Evolutionary conservation across 2,888 invertebrate species (phyloP).

Genomic region (Amphipyra tragopoginis): DNA sequence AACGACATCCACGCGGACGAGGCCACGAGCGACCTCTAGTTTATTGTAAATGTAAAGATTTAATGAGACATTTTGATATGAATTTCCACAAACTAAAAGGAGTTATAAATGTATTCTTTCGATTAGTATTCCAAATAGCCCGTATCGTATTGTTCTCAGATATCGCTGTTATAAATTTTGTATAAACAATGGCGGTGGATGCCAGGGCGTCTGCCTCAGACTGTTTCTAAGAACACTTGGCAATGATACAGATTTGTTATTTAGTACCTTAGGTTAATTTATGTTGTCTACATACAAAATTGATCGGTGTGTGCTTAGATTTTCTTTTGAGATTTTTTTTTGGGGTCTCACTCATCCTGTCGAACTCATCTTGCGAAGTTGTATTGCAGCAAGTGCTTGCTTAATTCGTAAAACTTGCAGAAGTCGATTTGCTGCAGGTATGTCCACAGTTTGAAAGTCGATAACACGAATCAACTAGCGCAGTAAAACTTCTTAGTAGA

Average conservation of each 20-base stretch:
- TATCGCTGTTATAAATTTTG: constrained; percentile 54
- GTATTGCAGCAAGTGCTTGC: too few species aligned
- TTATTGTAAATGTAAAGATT: too few species aligned
- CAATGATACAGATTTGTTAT: constrained; percentile 48
- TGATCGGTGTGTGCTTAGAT: constrained; percentile 18
- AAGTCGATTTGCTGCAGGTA: too few species aligned
- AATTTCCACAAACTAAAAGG: constrained; percentile 24
- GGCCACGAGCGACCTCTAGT: too few species aligned
- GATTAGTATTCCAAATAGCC: constrained; percentile 54
- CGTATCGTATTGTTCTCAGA: constrained; percentile 52
- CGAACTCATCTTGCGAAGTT: too few species aligned
- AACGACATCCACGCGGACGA: too few species aligned
- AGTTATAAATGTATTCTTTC: constrained; percentile 22
- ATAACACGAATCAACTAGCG: too few species aligned
- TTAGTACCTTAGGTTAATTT: constrained; percentile 35
- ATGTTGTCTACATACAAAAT: constrained; percentile 26
- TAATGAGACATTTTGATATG: constrained; percentile 21
- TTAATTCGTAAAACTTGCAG: too few species aligned
- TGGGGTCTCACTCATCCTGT: background rate
- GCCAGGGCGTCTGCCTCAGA: constrained; percentile 44
- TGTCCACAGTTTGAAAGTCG: too few species aligned
- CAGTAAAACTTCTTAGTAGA: too few species aligned
- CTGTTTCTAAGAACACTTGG: constrained; percentile 57
- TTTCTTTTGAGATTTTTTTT: too few species aligned
- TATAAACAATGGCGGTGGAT: constrained; percentile 56